A percentile compares a stretch with the other conserved stretches of the same genome.
These are phyloP conservation scores for Oscheius onirici DNA, from an alignment of 2,888 invertebrate species.

Conservation along the genomic window DNA sequence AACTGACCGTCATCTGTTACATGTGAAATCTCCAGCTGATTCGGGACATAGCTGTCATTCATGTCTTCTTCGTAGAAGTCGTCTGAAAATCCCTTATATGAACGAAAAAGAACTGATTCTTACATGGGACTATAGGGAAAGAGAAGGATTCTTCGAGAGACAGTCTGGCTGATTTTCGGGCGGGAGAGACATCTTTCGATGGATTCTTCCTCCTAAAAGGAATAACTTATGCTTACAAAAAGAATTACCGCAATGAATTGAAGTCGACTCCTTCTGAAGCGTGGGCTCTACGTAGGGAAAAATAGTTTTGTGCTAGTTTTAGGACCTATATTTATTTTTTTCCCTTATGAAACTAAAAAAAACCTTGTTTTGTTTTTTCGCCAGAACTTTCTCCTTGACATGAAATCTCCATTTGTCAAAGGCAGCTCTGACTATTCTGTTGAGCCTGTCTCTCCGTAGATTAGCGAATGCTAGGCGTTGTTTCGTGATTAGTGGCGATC, in stretches of 20 bases:
- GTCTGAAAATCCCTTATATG: neutral
- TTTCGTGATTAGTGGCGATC: constrained; percentile 16
- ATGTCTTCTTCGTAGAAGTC: neutral
- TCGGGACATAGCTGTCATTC: constrained; percentile 1
- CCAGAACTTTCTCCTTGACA: neutral
- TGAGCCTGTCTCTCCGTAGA: constrained; percentile 15
- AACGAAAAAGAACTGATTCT: neutral
- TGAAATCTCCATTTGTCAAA: constrained; percentile 29
- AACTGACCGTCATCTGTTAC: constrained; percentile 15
- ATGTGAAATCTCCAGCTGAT: neutral
- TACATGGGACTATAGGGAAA: constrained; percentile 2
- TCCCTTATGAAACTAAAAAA: constrained; percentile 30
- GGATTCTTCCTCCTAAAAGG: neutral
- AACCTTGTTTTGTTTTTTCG: constrained; percentile 10
- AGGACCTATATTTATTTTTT: neutral
- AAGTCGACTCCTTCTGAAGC: neutral
- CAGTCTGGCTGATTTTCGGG: constrained; percentile 2
- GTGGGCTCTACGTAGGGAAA: neutral
- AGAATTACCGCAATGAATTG: neutral
- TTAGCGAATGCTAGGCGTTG: neutral
- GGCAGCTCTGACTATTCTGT: constrained; percentile 21
- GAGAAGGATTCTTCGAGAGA: constrained; percentile 25
- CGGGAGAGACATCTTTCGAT: neutral
- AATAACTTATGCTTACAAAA: neutral
- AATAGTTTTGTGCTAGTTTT: neutral